A percentile compares a stretch with the other conserved stretches of the same genome.
Evolutionary conservation across 2,888 invertebrate genomes (phyloP).

Genomic region (Chrysopilus asiliformis): DNA sequence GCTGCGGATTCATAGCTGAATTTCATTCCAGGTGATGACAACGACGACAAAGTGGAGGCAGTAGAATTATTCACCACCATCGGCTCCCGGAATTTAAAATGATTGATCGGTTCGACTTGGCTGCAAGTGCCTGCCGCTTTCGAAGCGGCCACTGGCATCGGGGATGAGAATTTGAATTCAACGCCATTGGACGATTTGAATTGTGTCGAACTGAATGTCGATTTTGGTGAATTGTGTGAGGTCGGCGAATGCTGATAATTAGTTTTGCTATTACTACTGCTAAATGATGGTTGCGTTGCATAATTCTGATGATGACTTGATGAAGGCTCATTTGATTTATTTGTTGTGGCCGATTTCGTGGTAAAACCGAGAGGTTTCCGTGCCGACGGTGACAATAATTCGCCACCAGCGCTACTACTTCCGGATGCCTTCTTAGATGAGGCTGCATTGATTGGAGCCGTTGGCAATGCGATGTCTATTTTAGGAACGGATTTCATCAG

Average conservation of each 20-base stretch:
- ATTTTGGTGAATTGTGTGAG: too few species aligned
- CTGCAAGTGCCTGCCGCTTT: conserved; percentile 28
- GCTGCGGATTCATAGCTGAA: too few species aligned
- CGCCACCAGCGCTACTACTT: too few species aligned
- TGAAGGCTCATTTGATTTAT: neutral
- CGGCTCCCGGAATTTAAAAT: conserved; percentile 46
- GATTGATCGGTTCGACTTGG: conserved; percentile 37
- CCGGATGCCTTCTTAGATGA: conserved; percentile 18
- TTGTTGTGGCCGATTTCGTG: neutral
- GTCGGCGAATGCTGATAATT: neutral
- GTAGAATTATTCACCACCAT: conserved; percentile 25
- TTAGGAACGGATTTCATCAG: conserved; percentile 29
- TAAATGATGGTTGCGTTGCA: too few species aligned
- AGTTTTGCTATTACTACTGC: neutral
- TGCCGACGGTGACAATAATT: conserved; percentile 33
- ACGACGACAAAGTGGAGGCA: too few species aligned
- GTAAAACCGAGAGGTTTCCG: too few species aligned
- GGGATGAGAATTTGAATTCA: conserved; percentile 38
- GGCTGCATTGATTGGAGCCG: too few species aligned
- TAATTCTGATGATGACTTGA: too few species aligned
- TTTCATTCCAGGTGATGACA: too few species aligned
- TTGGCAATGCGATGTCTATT: conserved; percentile 26
- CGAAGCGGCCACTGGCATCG: conserved; percentile 22
- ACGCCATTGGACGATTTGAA: neutral
- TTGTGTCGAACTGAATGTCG: too few species aligned